Evolutionary conservation across 2,113 vertebrate genomes (phyloP).

Genomic region (Gymnobelideus leadbeateri): DNA sequence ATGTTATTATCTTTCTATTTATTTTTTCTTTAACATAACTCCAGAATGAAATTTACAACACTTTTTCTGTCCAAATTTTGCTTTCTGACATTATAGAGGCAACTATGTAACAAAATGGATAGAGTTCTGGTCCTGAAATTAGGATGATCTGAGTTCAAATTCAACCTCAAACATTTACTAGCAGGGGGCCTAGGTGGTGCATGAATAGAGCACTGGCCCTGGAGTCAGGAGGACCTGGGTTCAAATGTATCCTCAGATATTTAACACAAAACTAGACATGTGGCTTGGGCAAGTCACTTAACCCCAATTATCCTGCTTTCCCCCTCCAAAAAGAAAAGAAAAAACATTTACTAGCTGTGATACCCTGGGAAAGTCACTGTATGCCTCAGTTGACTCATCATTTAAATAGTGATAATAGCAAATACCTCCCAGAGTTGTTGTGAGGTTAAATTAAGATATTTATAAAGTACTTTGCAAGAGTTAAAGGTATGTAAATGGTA

Average conservation of each 20-base stretch:
- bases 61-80: neutral
- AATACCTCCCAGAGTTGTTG: neutral
- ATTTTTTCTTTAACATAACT: neutral
- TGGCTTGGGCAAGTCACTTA: too few relatives aligned
- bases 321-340: too few relatives aligned
- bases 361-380: neutral
- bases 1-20: slow-evolving; percentile 5
- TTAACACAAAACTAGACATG: too few relatives aligned
- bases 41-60: neutral
- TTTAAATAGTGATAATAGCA: neutral
- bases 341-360: neutral
- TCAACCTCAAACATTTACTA: neutral
- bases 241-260: too few relatives aligned
- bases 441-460: neutral
- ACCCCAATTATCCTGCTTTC: too few relatives aligned
- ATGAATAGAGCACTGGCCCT: too few relatives aligned
- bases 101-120: neutral
- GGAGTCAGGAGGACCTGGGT: too few relatives aligned
- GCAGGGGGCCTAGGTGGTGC: too few relatives aligned
- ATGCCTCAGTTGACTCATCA: neutral
- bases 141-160: neutral
- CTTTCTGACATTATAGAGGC: neutral
- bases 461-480: neutral
- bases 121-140: neutral
- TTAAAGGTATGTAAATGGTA: neutral